Evolutionary conservation across 2,797 vertebrate genomes (phyloP), one percentile per base, ranked within the genome.

Genomic region (Clarias fuscus): DNA sequence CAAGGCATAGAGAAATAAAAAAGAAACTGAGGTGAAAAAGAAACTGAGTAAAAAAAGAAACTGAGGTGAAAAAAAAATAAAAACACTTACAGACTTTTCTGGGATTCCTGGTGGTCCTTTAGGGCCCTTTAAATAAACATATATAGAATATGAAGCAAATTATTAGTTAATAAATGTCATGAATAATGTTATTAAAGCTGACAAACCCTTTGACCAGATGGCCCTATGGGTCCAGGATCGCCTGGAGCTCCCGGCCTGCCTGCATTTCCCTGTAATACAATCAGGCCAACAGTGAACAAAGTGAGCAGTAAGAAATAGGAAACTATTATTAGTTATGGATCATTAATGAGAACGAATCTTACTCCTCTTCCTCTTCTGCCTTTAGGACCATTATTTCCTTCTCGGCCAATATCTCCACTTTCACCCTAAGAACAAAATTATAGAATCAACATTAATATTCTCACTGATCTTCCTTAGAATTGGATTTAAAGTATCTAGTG

Each of bases 291-390:
- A 43, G 33, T 70, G 40, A 84, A 27, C 7, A 80, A 73, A 67
- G 7, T 37, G 30, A 22, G 20, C 40, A 30, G 43, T 82, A 24
- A 71, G 30, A 86, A 1, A 48, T 59, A n/a, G 48, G 30, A 58
- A 15, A 33, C 22, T 76, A 22, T 43, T 17, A 58, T 84, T 83
- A 14, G 15, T 17, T 30, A 53, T 56, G 33, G 24, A 48, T 27
- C 24, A 65, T 81, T 72, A 64, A 71, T 72, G 61, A 24, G 14
- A 73, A 85, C 13, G 73, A 2, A 37, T 67, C 95, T 95, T 92
- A 98, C 97, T 92, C 91, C 92, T 90, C 93, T 93, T 27, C 97
- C 97, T 20, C 14, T 92, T 92, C 92, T 89, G 89, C 97, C 97
- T 93, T 97, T 97, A 14, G 43, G 85, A 48, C 97, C 97, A n/a